Evolutionary conservation across 2,888 invertebrate species (phyloP), one percentile per base, ranked within the genome.

Genomic region (Fragum fragum): DNA sequence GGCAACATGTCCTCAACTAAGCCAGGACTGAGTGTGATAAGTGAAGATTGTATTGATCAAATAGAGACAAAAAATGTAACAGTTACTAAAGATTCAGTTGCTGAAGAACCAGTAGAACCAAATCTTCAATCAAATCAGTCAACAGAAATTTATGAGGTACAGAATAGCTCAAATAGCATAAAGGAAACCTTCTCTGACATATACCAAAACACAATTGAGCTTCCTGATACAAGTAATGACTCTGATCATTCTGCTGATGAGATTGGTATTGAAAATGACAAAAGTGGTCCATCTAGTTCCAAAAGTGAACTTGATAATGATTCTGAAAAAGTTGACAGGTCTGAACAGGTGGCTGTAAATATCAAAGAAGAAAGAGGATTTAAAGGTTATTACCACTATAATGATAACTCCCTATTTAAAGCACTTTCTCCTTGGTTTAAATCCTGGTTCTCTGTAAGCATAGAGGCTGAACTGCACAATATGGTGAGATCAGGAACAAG

Each of bases 391-490:
- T 36, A 36, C 32, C n/a, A 68, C 68, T 16, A 39, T 26, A 52
- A 53, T 66, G 55, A 66, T 9, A 39, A 32, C 36, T 66, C 66
- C 23, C 66, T 66, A 21, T 36, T 42, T 16, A 23, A 23, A 18
- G 66, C 66, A 42, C 32, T 66, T 36, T 66, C 66, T 36, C 66
- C 66, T 42, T 66, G 66, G 66, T 42, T 66, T 21, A 66, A 66
- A 21, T 21, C 66, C 11, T 66, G 66, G 66, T 66, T 66, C 66
- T 66, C 66, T 42, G 66, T 14, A 3, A 66, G 66, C 18, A 42
- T 26, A 6, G 42, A 26, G n/a, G 42, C 42, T 9, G 18, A 23
- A 18, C n/a, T 39, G 14, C 9, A 42, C 9, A 42, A 42, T 14
- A 66, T 18, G 14, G 66, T 42, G 21, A 42, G 6, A 23, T n/a